Evolutionary conservation across 2,888 invertebrate species (phyloP).

Genomic region (Temnothorax ravouxi): DNA sequence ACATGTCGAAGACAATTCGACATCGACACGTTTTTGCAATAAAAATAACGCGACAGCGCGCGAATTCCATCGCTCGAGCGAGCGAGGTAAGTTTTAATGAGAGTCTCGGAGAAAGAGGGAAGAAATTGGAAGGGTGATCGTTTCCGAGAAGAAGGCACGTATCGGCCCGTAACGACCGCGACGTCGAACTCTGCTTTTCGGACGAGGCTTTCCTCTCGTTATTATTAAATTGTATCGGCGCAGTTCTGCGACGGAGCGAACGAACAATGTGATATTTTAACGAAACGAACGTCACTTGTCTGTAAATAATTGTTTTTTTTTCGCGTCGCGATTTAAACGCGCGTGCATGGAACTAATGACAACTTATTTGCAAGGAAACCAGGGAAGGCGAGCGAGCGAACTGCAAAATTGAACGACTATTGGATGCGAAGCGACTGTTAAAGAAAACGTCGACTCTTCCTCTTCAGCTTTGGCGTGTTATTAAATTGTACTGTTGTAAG

Average conservation of each 20-base stretch:
- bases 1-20: background rate
- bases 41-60: background rate
- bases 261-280: background rate
- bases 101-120: background rate
- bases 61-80: background rate
- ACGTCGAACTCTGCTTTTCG: constrained; percentile 24
- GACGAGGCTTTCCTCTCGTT: constrained; percentile 33
- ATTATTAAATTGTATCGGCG: constrained; percentile 48
- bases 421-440: no score
- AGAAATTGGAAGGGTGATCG: constrained; percentile 14
- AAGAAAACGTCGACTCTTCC: background rate
- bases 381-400: background rate
- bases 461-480: background rate
- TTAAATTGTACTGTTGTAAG: no score
- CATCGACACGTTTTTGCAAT: background rate
- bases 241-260: background rate
- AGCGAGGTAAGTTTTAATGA: constrained; percentile 8
- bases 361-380: background rate
- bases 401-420: background rate
- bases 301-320: background rate
- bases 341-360: no score
- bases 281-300: background rate
- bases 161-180: constrained; percentile 43
- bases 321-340: background rate
- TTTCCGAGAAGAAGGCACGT: constrained; percentile 60